Evolutionary conservation across 2,797 vertebrate genomes (phyloP).

Genomic region (Oophaga sylvatica): DNA sequence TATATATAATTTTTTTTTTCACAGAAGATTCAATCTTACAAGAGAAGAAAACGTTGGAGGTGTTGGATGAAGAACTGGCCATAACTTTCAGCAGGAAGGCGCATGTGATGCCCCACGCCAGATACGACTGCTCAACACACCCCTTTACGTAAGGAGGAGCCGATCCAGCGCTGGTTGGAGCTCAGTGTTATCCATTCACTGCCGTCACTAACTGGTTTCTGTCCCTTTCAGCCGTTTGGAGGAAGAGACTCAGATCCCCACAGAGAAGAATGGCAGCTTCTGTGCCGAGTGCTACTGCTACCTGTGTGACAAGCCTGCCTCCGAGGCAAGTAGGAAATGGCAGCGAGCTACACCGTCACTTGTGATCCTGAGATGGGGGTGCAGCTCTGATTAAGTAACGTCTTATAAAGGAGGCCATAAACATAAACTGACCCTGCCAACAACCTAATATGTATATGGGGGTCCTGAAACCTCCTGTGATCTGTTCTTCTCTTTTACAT

Average conservation of each 20-base stretch:
- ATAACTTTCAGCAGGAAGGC: constrained; percentile 81
- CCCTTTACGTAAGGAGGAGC: constrained; percentile 68
- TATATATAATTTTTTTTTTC: too few relatives aligned
- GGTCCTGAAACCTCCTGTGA: neutral
- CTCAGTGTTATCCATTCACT: neutral
- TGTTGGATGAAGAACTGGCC: constrained; percentile 73
- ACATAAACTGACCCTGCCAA: too few relatives aligned
- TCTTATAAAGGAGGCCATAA: too few relatives aligned
- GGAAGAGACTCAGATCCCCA: constrained; percentile 64
- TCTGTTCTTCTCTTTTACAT: neutral
- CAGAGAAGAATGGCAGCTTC: constrained; percentile 70
- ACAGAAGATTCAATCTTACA: constrained; percentile 55
- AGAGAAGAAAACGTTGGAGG: constrained; percentile 60
- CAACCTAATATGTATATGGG: too few relatives aligned
- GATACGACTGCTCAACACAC: constrained; percentile 80
- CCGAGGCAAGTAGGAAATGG: constrained; percentile 69
- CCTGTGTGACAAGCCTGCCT: constrained; percentile 81
- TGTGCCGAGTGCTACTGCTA: constrained; percentile 88
- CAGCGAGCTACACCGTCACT: neutral
- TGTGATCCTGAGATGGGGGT: too few relatives aligned
- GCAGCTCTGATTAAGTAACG: too few relatives aligned
- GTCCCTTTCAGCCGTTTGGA: constrained; percentile 72
- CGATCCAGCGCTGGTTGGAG: neutral
- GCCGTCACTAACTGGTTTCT: neutral
- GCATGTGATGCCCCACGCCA: constrained; percentile 82